Conservation (phyloP, 2,888 invertebrate genomes). For the Xanthorhoe spadicearia region DNA sequence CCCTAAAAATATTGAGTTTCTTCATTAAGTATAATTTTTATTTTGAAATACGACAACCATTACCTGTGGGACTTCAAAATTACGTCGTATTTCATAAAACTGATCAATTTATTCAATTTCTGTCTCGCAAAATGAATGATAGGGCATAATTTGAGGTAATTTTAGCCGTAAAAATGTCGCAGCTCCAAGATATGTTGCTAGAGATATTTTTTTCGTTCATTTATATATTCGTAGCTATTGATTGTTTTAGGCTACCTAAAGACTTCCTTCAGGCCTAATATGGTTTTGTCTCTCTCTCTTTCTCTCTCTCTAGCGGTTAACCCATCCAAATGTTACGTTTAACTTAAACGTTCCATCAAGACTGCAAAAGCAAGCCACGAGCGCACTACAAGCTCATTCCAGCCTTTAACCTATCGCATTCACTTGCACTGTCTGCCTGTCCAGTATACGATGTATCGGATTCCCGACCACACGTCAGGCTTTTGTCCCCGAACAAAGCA, state of each 20-base stretch:
- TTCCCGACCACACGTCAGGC: slow-evolving; percentile 35
- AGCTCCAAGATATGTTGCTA: not conserved
- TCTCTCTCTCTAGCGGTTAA: no score
- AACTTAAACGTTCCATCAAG: no score
- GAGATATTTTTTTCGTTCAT: no score
- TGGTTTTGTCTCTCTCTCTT: no score
- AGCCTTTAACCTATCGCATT: slow-evolving; percentile 7
- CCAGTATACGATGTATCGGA: slow-evolving; percentile 29
- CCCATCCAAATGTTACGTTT: no score
- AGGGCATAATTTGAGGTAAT: not conserved
- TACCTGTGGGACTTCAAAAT: not conserved
- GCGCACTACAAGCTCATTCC: no score
- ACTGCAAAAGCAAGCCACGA: no score
- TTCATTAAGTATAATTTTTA: not conserved
- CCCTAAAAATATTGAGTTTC: not conserved
- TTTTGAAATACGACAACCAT: not conserved
- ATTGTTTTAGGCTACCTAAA: no score
- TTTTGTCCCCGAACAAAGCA: slow-evolving; percentile 32
- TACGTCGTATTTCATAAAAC: not conserved
- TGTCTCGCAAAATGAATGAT: not conserved
- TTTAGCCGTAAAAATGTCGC: not conserved
- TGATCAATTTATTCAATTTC: not conserved
- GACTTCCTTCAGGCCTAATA: no score
- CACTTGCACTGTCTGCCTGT: slow-evolving; percentile 13
- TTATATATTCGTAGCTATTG: no score